A percentile compares a stretch with the other conserved stretches of the same genome.
These are phyloP conservation scores for Agonopterix heracliana DNA, from an alignment of 2,888 invertebrate genomes.

Conservation along the genomic window DNA sequence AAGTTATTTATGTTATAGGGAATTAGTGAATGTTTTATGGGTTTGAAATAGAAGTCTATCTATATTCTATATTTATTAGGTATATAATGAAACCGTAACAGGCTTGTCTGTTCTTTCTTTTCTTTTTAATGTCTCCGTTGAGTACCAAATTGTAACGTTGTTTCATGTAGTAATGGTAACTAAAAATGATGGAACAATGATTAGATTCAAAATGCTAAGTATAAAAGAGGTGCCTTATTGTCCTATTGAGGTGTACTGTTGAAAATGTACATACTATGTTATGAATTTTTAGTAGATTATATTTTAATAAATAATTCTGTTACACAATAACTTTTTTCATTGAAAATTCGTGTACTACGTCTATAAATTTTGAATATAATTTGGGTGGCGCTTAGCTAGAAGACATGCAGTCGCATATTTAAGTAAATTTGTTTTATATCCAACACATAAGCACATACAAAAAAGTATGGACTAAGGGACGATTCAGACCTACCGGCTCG, in stretches of 20 bases:
- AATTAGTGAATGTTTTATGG: constrained; percentile 35
- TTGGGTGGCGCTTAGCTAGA: not conserved
- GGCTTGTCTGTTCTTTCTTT: too few relatives aligned
- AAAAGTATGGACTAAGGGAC: too few relatives aligned
- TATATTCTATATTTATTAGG: constrained; percentile 18
- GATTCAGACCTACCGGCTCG: too few relatives aligned
- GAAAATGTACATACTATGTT: constrained; percentile 70
- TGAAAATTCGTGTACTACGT: constrained; percentile 2
- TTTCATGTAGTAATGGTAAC: too few relatives aligned
- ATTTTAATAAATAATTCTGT: constrained; percentile 68
- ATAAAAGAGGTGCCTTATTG: constrained; percentile 60
- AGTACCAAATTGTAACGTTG: too few relatives aligned
- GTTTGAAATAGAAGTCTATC: constrained; percentile 28
- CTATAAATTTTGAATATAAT: not conserved
- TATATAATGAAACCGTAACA: constrained; percentile 13
- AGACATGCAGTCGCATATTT: not conserved
- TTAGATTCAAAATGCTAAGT: constrained; percentile 5
- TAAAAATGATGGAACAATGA: not conserved
- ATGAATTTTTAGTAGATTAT: constrained; percentile 63
- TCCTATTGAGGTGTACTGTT: constrained; percentile 66
- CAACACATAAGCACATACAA: not conserved
- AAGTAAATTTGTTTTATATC: not conserved
- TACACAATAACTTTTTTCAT: constrained; percentile 38
- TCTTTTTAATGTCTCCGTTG: too few relatives aligned
- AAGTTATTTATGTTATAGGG: constrained; percentile 43